These are phyloP conservation scores for Brassicogethes aeneus DNA, from an alignment of 2,888 invertebrate species.

Conservation along the genomic window DNA sequence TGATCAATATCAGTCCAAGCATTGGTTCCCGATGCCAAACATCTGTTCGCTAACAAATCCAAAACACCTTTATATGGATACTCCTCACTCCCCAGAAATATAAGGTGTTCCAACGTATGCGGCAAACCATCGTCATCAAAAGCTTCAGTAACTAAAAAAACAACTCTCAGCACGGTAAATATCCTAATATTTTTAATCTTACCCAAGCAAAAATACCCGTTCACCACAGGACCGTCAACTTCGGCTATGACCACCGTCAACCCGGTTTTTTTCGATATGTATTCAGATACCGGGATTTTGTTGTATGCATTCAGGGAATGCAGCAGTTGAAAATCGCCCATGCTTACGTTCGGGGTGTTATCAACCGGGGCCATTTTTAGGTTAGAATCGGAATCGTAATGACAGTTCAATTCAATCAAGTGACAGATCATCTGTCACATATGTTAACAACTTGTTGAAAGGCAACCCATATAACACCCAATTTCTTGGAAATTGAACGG, in stretches of 20 bases:
- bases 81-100: conserved; percentile 82
- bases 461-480: too few species aligned
- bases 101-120: conserved; percentile 85
- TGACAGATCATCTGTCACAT: too few species aligned
- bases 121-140: conserved; percentile 88
- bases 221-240: conserved; percentile 84
- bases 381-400: background rate
- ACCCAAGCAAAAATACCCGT: conserved; percentile 83
- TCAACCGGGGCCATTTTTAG: conserved; percentile 31
- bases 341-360: conserved; percentile 34
- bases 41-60: conserved; percentile 81
- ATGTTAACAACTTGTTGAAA: too few species aligned
- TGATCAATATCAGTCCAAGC: conserved; percentile 84
- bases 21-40: conserved; percentile 86
- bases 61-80: conserved; percentile 86
- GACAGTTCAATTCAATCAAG: too few species aligned
- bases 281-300: conserved; percentile 70
- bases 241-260: conserved; percentile 75
- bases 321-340: conserved; percentile 46
- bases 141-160: conserved; percentile 71
- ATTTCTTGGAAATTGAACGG: too few species aligned
- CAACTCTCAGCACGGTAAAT: background rate
- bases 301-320: conserved; percentile 60
- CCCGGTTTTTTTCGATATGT: conserved; percentile 69
- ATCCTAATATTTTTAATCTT: conserved; percentile 30